Conservation (phyloP, 2,888 invertebrate species). For the Drosophila yooni region DNA sequence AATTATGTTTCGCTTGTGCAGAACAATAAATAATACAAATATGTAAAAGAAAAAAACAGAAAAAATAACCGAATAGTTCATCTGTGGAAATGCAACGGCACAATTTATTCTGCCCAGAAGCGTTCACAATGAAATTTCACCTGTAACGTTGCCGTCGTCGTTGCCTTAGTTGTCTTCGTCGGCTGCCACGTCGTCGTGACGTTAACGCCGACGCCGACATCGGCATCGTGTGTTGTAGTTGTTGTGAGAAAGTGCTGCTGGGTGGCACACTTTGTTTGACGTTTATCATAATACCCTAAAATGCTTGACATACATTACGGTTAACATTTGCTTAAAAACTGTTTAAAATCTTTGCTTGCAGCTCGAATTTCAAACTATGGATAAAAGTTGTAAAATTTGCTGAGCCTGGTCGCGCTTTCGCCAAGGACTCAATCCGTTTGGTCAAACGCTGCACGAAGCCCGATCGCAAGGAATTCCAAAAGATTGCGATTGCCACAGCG, state of each 20-base stretch:
- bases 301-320: conserved; percentile 11
- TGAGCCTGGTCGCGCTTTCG: conserved; percentile 97
- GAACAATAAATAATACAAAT: background rate
- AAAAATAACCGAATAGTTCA: background rate
- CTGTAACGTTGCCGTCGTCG: conserved; percentile 52
- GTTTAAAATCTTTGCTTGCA: conserved; percentile 29
- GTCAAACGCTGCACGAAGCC: conserved; percentile 99
- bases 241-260: conserved; percentile 59
- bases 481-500: conserved; percentile 99
- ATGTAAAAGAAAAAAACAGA: background rate
- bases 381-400: conserved; percentile 98
- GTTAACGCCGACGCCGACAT: conserved; percentile 29
- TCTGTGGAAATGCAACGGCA: background rate
- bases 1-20: background rate
- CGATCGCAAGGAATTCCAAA: conserved; percentile 99
- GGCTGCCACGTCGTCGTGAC: conserved; percentile 72
- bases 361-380: conserved; percentile 88
- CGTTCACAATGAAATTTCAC: conserved; percentile 47
- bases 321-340: conserved; percentile 3
- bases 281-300: background rate
- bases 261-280: conserved; percentile 3
- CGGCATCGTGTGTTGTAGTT: conserved; percentile 30
- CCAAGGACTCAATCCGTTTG: conserved; percentile 98
- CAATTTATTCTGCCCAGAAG: background rate
- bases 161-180: conserved; percentile 25